Evolutionary conservation across 2,888 invertebrate species (phyloP).

Genomic region (Acrobeloides nanus): DNA sequence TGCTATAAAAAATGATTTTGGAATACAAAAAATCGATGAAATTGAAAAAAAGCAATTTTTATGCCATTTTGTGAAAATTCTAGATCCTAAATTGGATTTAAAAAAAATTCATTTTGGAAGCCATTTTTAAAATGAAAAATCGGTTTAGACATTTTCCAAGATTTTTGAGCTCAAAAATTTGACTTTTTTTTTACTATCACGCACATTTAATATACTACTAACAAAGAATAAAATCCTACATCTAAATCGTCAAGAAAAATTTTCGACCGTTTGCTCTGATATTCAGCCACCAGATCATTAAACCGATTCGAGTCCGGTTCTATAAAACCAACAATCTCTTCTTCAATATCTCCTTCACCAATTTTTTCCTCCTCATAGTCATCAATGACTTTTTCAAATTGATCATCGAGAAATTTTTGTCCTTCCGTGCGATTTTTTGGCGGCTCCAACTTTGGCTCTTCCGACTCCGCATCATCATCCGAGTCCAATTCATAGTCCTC

Average conservation of each 20-base stretch:
- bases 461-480: constrained; percentile 7
- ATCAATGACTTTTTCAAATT: background rate
- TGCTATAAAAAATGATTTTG: too few relatives aligned
- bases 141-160: background rate
- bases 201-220: too few relatives aligned
- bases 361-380: background rate
- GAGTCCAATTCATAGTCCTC: constrained; percentile 13
- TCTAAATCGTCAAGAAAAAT: constrained; percentile 6
- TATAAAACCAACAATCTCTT: background rate
- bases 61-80: too few relatives aligned
- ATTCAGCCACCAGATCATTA: background rate
- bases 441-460: too few relatives aligned
- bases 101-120: too few relatives aligned
- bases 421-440: constrained; percentile 71
- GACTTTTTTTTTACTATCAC: constrained; percentile 4
- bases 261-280: constrained; percentile 6
- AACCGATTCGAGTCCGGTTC: constrained; percentile 10
- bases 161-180: background rate
- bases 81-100: too few relatives aligned
- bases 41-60: too few relatives aligned
- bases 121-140: background rate
- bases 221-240: constrained; percentile 1
- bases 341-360: constrained; percentile 24
- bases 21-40: too few relatives aligned
- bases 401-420: constrained; percentile 60